A percentile compares a stretch with the other conserved stretches of the same genome.
Conservation (phyloP, 2,113 vertebrate genomes). For the Ameiurus melas region DNA sequence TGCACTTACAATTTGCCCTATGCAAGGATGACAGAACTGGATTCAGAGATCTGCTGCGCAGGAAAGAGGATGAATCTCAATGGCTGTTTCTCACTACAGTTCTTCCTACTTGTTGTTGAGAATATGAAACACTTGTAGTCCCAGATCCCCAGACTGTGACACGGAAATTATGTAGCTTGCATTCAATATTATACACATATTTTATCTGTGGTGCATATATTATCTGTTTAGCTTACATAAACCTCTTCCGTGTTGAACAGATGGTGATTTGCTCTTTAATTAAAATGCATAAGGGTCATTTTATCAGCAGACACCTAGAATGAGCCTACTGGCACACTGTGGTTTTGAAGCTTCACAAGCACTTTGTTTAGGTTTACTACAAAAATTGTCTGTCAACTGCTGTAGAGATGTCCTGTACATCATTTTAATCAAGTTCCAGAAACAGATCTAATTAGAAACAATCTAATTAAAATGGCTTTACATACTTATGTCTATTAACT, state of each 20-base stretch:
- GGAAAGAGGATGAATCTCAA: not conserved
- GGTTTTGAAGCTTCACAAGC: not conserved
- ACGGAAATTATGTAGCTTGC: not conserved
- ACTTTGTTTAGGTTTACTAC: conserved; percentile 17
- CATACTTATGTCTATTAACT: not conserved
- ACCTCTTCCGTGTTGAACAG: not conserved
- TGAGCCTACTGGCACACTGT: not conserved
- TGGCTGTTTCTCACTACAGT: not conserved
- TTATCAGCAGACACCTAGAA: not conserved
- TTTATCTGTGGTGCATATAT: not conserved
- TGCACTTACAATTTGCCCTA: not conserved
- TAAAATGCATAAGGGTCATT: not conserved
- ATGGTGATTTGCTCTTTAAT: not conserved
- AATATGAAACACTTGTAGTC: not conserved
- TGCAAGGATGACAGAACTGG: not conserved
- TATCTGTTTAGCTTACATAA: not conserved
- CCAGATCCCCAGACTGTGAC: not conserved
- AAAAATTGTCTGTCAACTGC: not conserved
- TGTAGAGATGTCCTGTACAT: conserved; percentile 9
- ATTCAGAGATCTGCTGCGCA: not conserved
- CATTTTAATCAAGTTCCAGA: conserved; percentile 4
- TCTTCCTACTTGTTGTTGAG: not conserved
- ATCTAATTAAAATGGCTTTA: conserved; percentile 1
- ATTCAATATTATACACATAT: not conserved
- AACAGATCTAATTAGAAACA: not conserved